Base-by-base conservation (phyloP, 1,140 invertebrate species). In the Drosophila triauraria region DNA sequence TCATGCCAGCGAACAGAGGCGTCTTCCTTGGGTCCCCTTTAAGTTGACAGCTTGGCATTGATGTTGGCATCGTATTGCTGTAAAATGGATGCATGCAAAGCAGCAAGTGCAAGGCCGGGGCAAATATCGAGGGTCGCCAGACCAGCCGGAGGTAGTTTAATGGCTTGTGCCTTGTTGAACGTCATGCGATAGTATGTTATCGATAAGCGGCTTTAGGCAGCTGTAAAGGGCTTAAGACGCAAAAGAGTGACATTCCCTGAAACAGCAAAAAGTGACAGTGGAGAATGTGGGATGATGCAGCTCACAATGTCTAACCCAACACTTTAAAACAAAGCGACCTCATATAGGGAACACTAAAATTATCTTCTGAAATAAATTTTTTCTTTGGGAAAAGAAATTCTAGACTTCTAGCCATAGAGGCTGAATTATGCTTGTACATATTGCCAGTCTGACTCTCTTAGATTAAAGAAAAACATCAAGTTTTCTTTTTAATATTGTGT, bases 101-200 rank as follows among this genome's bases (percentile, higher is more conserved):
- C 68, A 79, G 77, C 78, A 74, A 81, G 82, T 82, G 61, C 67
- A 60, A 47, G 53, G 27, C 47, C 38, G 40, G 42, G 44, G 20
- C 46, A 56, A 35, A 67, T 17, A 65, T 65, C 62, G 57, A 25
- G 62, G 65, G 27, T 17, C 13, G 38, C 50, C 23, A 47, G 72
- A 43, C 20, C 63, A 40, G 30, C 56, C 10, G 17, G 20, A 27
- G 51, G 35, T 75, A 77, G 82, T 81, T 83, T 83, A 87, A 87
- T 87, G 84, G 83, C 23, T 83, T 87, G 76, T 80, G 76, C 67
- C 62, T 77, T 87, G 83, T 86, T 75, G 80, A 74, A 80, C 78
- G 82, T 86, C 82, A 84, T 57, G 50, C 50, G 74, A 56, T 75
- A 61, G 60, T 67, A 60, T 54, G 58, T 85, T 82, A 75, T 86